These are phyloP conservation scores for Melanaphis sacchari DNA, from an alignment of 1,140 invertebrate species.

Conservation along the genomic window DNA sequence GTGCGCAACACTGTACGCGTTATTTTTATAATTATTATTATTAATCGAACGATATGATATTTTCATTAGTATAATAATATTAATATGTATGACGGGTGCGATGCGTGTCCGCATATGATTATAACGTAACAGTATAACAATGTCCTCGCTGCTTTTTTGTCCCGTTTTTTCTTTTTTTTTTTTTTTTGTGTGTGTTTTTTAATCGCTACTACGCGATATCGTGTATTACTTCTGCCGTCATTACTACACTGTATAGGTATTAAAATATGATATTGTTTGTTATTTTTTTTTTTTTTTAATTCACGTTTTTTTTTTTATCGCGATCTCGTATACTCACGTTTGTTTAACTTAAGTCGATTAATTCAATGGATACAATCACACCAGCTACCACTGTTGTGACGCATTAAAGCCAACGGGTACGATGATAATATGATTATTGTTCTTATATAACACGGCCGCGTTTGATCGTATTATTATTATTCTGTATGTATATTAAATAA, in stretches of 20 bases:
- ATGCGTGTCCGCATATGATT: background rate
- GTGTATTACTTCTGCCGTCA: background rate
- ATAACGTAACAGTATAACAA: background rate
- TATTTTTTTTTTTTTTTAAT: background rate
- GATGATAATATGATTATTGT: background rate
- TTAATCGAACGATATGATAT: no score
- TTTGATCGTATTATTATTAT: no score
- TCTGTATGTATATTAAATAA: background rate
- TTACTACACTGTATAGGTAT: background rate
- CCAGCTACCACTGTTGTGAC: background rate
- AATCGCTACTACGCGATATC: background rate
- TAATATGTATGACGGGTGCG: no score
- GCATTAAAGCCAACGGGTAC: background rate
- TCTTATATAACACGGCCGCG: background rate
- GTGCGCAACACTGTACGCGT: background rate
- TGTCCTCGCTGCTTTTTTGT: background rate
- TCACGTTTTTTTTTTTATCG: background rate
- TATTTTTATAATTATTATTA: background rate
- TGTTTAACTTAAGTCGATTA: conserved; percentile 7
- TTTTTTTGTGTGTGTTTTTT: no score
- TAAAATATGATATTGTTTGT: background rate
- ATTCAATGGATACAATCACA: background rate
- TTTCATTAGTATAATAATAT: no score
- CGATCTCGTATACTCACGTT: background rate
- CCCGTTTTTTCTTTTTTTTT: background rate